phyloP scores from a whole-genome alignment of 2,113 vertebrate genomes.

The Cathartes aura region DNA sequence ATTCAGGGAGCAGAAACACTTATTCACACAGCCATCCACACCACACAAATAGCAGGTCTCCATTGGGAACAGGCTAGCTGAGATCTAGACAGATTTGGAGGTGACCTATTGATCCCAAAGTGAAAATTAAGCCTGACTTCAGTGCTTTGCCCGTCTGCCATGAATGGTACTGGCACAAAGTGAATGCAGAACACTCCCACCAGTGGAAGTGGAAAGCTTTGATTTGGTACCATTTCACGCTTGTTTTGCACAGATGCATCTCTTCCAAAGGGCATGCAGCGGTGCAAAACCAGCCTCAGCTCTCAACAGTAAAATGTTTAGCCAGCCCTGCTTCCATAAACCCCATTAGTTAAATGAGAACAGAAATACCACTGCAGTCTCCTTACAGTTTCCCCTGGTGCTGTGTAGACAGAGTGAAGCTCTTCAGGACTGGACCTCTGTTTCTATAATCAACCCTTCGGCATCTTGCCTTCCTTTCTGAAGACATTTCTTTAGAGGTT shows the following conservation, averaged over 20 bases:
- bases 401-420: background rate
- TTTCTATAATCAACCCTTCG: background rate
- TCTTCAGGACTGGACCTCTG: background rate
- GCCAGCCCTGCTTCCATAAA: background rate
- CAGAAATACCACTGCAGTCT: background rate
- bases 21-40: background rate
- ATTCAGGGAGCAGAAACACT: background rate
- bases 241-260: background rate
- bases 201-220: background rate
- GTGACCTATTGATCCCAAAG: background rate
- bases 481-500: background rate
- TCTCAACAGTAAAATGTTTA: background rate
- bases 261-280: background rate
- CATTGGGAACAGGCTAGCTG: background rate
- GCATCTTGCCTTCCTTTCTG: background rate
- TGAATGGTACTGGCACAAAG: background rate
- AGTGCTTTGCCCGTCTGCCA: background rate
- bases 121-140: background rate
- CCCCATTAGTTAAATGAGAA: background rate
- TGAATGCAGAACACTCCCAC: background rate
- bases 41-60: background rate
- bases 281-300: background rate
- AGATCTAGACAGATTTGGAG: background rate
- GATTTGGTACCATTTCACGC: background rate
- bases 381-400: background rate